Base-by-base conservation (phyloP, 2,113 vertebrate genomes). In the Numida meleagris region DNA sequence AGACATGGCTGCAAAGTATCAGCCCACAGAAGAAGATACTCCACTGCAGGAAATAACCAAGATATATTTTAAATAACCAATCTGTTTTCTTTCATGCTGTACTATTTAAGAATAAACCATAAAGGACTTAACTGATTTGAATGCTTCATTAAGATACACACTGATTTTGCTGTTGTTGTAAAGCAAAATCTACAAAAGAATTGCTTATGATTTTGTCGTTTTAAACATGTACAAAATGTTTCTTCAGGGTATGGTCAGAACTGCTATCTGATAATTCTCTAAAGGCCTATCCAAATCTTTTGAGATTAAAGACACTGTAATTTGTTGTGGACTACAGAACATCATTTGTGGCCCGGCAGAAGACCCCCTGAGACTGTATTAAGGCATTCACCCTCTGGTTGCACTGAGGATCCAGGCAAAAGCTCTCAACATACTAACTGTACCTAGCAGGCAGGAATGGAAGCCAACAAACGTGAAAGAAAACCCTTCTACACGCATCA, bases 361-460 rank as follows among this genome's bases (percentile, higher is more conserved):
- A 93, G 55, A 70, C 5, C 18, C 55, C 21, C 9, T 27, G 21
- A 14, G 31, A 67, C 5, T 19, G 12, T 31, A 27, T 59, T 15
- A 38, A 59, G 25, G 33, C 29, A 46, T 71, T 59, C 20, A 59
- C 62, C 61, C 12, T 74, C 15, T 29, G 55, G 20, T 6, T 57
- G 36, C 65, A 80, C 38, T 57, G 80, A 82, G 67, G 67, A 89
- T n/a, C 40, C 36, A 78, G 33, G 62, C 4, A 4, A 57, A 84
- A 81, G 20, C 20, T 75, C 33, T 23, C 38, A 88, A 59, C 0
- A 0, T 4, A 10, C 38, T 50, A 29, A 53, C 33, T 18, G 4
- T 3, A 61, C 21, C 23, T 48, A 23, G 29, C 11, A 72, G 38
- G 80, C 48, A 71, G 78, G 55, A 74, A 80, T 0, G 2, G 80